Evolutionary conservation across 2,888 invertebrate species (phyloP), one percentile per base, ranked within the genome.

Genomic region (Pyrrhosoma nymphula): DNA sequence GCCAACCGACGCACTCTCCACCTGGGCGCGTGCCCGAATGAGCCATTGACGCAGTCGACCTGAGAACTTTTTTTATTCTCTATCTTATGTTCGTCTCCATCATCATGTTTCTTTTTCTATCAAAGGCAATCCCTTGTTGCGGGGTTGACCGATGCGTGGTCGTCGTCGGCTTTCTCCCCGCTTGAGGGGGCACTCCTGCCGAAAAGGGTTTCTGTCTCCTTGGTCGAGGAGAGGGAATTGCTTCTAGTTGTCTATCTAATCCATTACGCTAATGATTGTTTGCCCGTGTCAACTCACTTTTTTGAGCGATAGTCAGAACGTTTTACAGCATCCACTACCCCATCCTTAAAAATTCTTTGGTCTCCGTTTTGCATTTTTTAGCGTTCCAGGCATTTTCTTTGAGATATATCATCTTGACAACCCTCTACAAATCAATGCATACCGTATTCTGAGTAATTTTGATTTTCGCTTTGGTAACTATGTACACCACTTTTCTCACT

Each of bases 181-280:
- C n/a, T 12, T 35, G 16, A 30, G 82, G 35, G 82, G n/a, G 82
- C 30, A 30, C 30, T 26, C n/a, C 60, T 82, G 12, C 30, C 35
- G 35, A 35, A 35, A 0, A 26, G 14, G 18, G 35, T 82, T 82
- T 35, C 14, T 35, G 35, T 18, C 30, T 82, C n/a, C 6, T 26
- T 26, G n/a, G 69, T 12, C 20, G n/a, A 35, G 82, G 30, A 10
- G 16, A n/a, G 69, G n/a, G 3, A 26, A 26, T 69, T 26, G 23
- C 26, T 23, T 6, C 23, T 26, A 30, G 14, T 3, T 35, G 82
- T 82, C 82, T 35, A 82, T 12, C 4, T 35, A 82, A 82, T 16
- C 82, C 82, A 82, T 82, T 82, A 82, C 35, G 30, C 82, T 82
- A 82, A 82, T 30, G 12, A 35, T 82, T 82, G 35, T 82, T 82